Evolutionary conservation across 2,797 vertebrate genomes (phyloP).

Genomic region (Epinephelus awoara): DNA sequence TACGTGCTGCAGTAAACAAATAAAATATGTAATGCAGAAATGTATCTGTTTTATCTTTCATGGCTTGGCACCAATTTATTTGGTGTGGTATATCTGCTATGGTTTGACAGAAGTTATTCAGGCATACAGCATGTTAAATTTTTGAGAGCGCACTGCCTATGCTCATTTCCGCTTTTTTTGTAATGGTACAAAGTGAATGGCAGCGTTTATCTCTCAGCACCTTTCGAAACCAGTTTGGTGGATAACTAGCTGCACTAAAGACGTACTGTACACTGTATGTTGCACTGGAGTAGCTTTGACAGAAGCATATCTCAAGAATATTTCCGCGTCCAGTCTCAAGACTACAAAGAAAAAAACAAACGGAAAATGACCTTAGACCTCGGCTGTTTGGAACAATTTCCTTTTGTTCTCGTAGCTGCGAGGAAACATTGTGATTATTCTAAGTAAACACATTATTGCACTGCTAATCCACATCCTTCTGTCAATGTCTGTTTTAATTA

Average conservation of each 20-base stretch:
- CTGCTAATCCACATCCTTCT: conserved; percentile 94
- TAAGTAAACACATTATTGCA: conserved; percentile 93
- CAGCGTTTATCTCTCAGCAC: conserved; percentile 88
- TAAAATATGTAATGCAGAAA: conserved; percentile 23
- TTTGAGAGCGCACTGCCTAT: conserved; percentile 49
- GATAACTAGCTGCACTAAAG: conserved; percentile 83
- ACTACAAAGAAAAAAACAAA: conserved; percentile 38
- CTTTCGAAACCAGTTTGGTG: conserved; percentile 89
- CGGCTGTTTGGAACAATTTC: conserved; percentile 89
- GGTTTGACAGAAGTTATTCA: conserved; percentile 64
- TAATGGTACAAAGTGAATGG: conserved; percentile 87
- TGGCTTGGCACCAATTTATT: conserved; percentile 24
- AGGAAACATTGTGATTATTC: conserved; percentile 93
- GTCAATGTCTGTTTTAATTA: conserved; percentile 97
- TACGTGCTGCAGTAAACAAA: conserved; percentile 25
- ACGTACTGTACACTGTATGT: conserved; percentile 1
- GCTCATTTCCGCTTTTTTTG: conserved; percentile 82
- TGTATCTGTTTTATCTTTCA: conserved; percentile 33
- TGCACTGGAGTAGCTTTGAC: background rate
- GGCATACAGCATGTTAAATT: conserved; percentile 54
- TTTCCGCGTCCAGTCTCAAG: conserved; percentile 71
- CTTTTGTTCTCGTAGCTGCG: conserved; percentile 91
- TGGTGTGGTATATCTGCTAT: conserved; percentile 25
- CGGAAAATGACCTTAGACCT: conserved; percentile 86
- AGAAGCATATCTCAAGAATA: conserved; percentile 66